Evolutionary conservation across 2,888 invertebrate species (phyloP), one percentile per base, ranked within the genome.

Genomic region (Syrista parreyssii): DNA sequence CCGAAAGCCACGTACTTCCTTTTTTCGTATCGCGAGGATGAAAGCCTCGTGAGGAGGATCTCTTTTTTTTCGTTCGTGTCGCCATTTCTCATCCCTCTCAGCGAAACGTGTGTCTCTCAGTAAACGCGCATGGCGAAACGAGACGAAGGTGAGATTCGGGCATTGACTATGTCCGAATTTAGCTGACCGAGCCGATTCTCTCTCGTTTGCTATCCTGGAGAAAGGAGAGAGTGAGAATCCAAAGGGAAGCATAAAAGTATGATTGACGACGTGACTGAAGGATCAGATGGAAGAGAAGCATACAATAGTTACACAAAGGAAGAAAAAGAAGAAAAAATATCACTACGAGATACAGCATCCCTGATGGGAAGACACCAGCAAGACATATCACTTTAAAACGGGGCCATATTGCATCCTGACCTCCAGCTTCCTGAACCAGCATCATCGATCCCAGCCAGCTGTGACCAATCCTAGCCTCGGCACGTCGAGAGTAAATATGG

Each of bases 361-460:
- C 33, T 68, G 77, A 68, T 75, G 55, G 69, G 68, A 73, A 73
- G 23, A 71, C 30, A 33, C n/a, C 55, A 76, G 71, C 75, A 68
- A 40, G 72, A 55, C 74, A 35, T 74, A 74, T 74, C 74, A 77
- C 55, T 23, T 55, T 23, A 55, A 55, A 55, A 55, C 78, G 82
- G 76, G 77, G 84, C 82, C 83, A 86, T 82, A 77, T 82, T 84
- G 84, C 32, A 32, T 71, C 71, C 33, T 33, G 71, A 33, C 55
- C 30, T 71, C 71, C 71, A 71, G 71, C 71, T 79, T 79, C 78
- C 77, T 76, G 32, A 78, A 76, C 33, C 75, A 81, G 84, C 84
- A 85, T 85, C 84, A 88, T 88, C 86, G 88, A 88, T 88, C 87
- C 79, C 84, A 74, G 74, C 79, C 85, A 88, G 88, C 87, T 87